Percentiles rank a stretch among this genome's conserved stretches.
Conservation (phyloP, 2,888 invertebrate genomes). For the Dyspetes luteomarginatus region DNA sequence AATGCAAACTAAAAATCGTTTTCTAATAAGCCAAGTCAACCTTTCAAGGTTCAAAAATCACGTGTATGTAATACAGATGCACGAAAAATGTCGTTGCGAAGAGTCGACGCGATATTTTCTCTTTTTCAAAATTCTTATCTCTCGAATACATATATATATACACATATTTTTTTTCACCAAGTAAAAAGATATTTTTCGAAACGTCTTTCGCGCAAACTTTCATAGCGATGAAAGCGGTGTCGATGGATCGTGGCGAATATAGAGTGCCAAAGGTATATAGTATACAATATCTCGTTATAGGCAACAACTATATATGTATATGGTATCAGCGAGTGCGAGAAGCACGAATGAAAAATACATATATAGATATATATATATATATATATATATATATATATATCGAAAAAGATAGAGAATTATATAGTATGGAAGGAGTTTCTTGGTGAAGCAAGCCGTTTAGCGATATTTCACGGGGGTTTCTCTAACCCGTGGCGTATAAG, state of each 20-base stretch:
- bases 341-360: slow-evolving; percentile 18
- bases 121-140: neutral
- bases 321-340: slow-evolving; percentile 3
- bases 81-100: neutral
- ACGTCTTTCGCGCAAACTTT: slow-evolving; percentile 23
- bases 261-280: slow-evolving; percentile 40
- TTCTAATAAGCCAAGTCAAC: no score
- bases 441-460: slow-evolving; percentile 75
- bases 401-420: slow-evolving; percentile 51
- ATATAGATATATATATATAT: neutral
- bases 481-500: slow-evolving; percentile 61
- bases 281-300: slow-evolving; percentile 50
- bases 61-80: no score
- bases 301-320: slow-evolving; percentile 14
- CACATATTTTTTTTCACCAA: slow-evolving; percentile 2
- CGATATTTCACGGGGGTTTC: slow-evolving; percentile 82
- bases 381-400: no score
- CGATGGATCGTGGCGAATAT: slow-evolving; percentile 49
- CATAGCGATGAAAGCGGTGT: slow-evolving; percentile 45
- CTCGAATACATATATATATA: neutral
- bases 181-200: slow-evolving; percentile 24
- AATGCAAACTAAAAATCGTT: no score
- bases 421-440: slow-evolving; percentile 49
- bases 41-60: no score
- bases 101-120: neutral